Evolutionary conservation across 2,888 invertebrate genomes (phyloP), one percentile per base, ranked within the genome.

Genomic region (Zaprionus lineosus): DNA sequence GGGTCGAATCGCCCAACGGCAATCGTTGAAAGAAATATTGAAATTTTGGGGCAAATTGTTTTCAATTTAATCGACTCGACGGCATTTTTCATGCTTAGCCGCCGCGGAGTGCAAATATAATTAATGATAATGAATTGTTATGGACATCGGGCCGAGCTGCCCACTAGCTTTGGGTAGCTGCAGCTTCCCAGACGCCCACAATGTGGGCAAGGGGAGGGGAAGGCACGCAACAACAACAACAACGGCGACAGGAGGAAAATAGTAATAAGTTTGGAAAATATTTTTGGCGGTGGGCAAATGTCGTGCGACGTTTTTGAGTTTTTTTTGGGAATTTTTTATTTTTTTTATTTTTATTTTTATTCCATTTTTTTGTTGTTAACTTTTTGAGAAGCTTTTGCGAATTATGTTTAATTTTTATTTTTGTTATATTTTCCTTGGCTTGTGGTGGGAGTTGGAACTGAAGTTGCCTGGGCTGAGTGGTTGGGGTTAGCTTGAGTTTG

Each of bases 101-200:
- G 50, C 44, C 44, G 39, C 52, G 44, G 70, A 77, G 86, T 81
- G 76, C 82, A 84, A 82, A 74, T 74, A 72, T 71, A 82, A 82
- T 86, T 86, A 84, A 86, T 84, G 86, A 84, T 75, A 83, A 84
- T 74, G 86, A 84, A 83, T 84, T 83, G 82, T 70, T 82, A 72
- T 83, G 84, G 58, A 41, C 58, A 52, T 40, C 18, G 39, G 66
- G 51, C 26, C 43, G 28, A 37, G 56, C 39, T 60, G 68, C 24
- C 51, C 62, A 60, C 52, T 47, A 70, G 64, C 48, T 63, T n/a
- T n/a, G n/a, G n/a, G n/a, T n/a, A 24, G 4, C n/a, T 24, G 24
- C 55, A 18, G 55, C 59, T 48, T 33, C 47, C 47, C 18, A 44
- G 34, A 46, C 53, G 68, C 69, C 69, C 48, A 51, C 68, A n/a